A percentile compares a stretch with the other conserved stretches of the same genome.
These are phyloP conservation scores for Hyles lineata DNA, from an alignment of 2,888 invertebrate genomes.

Conservation along the genomic window DNA sequence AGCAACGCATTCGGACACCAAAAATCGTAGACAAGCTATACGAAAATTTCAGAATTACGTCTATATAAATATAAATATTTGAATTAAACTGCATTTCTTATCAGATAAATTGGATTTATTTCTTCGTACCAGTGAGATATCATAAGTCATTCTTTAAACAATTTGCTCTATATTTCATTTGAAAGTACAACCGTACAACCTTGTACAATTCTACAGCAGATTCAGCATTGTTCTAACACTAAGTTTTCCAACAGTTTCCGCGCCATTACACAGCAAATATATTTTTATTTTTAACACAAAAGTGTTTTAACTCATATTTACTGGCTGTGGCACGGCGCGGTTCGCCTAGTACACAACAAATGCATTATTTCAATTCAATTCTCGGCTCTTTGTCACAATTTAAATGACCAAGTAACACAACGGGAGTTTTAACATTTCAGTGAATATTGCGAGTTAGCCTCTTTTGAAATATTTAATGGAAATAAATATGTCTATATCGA, in stretches of 20 bases:
- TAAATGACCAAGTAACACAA: slow-evolving; percentile 20
- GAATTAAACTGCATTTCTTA: no score
- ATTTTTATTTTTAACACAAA: slow-evolving; percentile 8
- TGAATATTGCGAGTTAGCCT: background rate
- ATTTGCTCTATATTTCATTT: background rate
- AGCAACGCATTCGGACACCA: no score
- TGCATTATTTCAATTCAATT: slow-evolving; percentile 37
- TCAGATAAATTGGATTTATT: no score
- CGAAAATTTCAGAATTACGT: no score
- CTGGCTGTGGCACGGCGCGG: slow-evolving; percentile 24
- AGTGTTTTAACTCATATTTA: slow-evolving; percentile 22
- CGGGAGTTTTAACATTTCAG: background rate
- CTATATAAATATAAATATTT: no score
- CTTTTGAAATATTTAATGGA: background rate
- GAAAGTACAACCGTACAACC: background rate
- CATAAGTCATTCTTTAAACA: no score
- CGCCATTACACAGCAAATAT: slow-evolving; percentile 8
- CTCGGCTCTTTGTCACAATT: slow-evolving; percentile 22
- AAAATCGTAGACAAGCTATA: no score
- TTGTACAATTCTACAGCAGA: background rate
- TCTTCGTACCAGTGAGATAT: no score
- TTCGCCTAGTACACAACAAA: slow-evolving; percentile 35
- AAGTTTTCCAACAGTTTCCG: background rate
- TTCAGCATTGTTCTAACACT: background rate
- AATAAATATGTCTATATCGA: background rate